Evolutionary conservation across 2,888 invertebrate species (phyloP).

Genomic region (Hydriomena furcata): DNA sequence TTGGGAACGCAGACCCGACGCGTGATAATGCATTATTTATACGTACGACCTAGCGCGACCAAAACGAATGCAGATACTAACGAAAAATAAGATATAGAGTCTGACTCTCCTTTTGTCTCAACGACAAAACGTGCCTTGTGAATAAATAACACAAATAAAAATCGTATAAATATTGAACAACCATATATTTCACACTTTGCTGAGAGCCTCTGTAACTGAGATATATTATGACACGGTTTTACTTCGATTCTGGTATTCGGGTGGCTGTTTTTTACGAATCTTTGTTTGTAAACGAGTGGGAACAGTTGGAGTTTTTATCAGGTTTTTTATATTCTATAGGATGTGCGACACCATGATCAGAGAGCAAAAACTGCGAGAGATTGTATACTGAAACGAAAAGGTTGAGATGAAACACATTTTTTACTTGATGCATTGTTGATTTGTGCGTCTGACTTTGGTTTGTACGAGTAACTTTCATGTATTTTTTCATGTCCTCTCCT

Average conservation of each 20-base stretch:
- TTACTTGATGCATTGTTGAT: slow-evolving; percentile 7
- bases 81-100: slow-evolving; percentile 71
- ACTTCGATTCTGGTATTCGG: slow-evolving; percentile 63
- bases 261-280: slow-evolving; percentile 64
- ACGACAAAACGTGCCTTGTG: slow-evolving; percentile 71
- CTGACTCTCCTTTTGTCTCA: slow-evolving; percentile 66
- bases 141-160: slow-evolving; percentile 82
- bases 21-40: slow-evolving; percentile 84
- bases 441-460: no score
- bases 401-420: slow-evolving; percentile 40
- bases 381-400: slow-evolving; percentile 47
- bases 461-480: no score
- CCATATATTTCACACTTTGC: slow-evolving; percentile 80
- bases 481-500: no score
- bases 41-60: slow-evolving; percentile 67
- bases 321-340: slow-evolving; percentile 41
- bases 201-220: slow-evolving; percentile 63
- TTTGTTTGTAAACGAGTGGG: slow-evolving; percentile 74
- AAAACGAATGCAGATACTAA: slow-evolving; percentile 79
- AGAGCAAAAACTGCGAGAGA: slow-evolving; percentile 42
- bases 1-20: slow-evolving; percentile 59
- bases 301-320: slow-evolving; percentile 59
- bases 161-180: slow-evolving; percentile 79
- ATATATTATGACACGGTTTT: slow-evolving; percentile 75
- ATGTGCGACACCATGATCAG: slow-evolving; percentile 34